phyloP scores from a whole-genome alignment of 2,888 invertebrate genomes.

The Deladenus siricidicola region DNA sequence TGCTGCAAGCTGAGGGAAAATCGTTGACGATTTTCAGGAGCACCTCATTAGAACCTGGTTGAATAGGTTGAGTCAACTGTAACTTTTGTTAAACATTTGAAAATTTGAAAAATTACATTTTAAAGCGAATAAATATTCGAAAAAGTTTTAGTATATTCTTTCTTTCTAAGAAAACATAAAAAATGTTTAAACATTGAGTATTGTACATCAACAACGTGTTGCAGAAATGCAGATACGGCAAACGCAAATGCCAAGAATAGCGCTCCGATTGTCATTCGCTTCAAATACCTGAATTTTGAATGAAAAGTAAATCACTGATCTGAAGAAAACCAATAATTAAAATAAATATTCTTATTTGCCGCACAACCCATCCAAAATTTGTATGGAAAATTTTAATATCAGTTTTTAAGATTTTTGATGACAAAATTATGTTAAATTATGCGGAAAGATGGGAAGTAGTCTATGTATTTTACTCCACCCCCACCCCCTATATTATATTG shows the following conservation, averaged over 20 bases:
- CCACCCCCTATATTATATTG: too few relatives aligned
- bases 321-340: not conserved
- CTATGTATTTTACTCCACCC: not conserved
- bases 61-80: slow-evolving; percentile 4
- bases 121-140: too few relatives aligned
- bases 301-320: too few relatives aligned
- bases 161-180: not conserved
- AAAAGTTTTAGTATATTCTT: too few relatives aligned
- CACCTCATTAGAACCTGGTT: not conserved
- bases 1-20: not conserved
- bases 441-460: not conserved
- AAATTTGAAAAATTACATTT: not conserved
- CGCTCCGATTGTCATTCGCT: not conserved
- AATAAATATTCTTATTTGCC: too few relatives aligned
- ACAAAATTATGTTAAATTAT: too few relatives aligned
- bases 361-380: too few relatives aligned
- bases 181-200: not conserved
- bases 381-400: too few relatives aligned
- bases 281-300: slow-evolving; percentile 3
- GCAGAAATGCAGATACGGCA: not conserved
- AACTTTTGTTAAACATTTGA: not conserved
- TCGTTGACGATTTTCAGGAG: not conserved
- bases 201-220: slow-evolving; percentile 1
- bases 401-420: too few relatives aligned
- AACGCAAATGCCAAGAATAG: slow-evolving; percentile 2